A percentile compares a stretch with the other conserved stretches of the same genome.
Evolutionary conservation across 2,888 invertebrate genomes (phyloP).

Genomic region (Eledone cirrhosa): DNA sequence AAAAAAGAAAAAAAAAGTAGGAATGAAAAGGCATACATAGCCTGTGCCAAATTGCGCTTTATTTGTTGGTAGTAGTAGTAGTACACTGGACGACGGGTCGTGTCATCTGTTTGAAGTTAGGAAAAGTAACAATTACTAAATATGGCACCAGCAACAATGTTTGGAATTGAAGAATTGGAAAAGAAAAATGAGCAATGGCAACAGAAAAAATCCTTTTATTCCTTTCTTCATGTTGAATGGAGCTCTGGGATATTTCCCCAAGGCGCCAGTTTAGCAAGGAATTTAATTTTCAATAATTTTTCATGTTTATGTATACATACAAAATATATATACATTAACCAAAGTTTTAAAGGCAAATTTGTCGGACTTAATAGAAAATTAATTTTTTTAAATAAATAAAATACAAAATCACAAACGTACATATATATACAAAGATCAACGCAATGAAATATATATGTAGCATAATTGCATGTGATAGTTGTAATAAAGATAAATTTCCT

Average conservation of each 20-base stretch:
- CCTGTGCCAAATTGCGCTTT: constrained; percentile 33
- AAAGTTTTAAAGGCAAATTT: too few species aligned
- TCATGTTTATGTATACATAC: too few species aligned
- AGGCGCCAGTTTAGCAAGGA: not conserved
- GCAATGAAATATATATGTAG: too few species aligned
- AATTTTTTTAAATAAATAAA: too few species aligned
- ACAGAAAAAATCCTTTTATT: constrained; percentile 22
- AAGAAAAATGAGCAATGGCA: constrained; percentile 25
- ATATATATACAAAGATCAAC: too few species aligned
- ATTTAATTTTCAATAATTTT: too few species aligned
- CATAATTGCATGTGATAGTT: too few species aligned
- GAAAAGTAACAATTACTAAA: constrained; percentile 31
- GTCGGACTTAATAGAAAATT: too few species aligned
- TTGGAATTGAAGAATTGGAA: constrained; percentile 27
- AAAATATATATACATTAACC: too few species aligned
- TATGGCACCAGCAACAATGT: constrained; percentile 18
- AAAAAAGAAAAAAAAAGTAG: constrained; percentile 34
- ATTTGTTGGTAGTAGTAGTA: constrained; percentile 32
- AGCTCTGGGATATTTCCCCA: not conserved
- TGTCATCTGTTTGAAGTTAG: constrained; percentile 31
- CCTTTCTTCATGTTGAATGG: constrained; percentile 25
- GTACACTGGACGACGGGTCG: constrained; percentile 31
- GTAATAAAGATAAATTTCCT: too few species aligned
- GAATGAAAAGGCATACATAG: constrained; percentile 42
- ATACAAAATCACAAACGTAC: too few species aligned